Percentiles rank a stretch among this genome's conserved stretches.
Conservation (phyloP, 2,113 vertebrate genomes). For the Tinamus guttatus region DNA sequence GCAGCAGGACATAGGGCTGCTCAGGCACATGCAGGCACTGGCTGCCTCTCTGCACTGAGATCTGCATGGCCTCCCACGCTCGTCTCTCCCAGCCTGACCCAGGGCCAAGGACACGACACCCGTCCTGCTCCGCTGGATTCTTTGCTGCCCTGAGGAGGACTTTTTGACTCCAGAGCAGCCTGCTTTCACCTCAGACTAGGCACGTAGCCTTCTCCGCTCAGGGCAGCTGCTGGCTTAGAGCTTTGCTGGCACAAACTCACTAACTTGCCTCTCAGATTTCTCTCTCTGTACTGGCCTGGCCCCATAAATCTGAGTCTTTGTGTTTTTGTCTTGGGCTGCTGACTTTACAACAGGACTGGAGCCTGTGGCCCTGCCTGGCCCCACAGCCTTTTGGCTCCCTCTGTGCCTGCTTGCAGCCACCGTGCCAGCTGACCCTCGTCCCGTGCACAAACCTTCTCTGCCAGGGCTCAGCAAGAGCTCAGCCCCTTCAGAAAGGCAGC, state of each 20-base stretch:
- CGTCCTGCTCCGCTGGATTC: conserved; percentile 15
- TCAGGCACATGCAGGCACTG: rapidly evolving
- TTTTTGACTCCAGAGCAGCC: background rate
- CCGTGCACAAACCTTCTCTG: background rate
- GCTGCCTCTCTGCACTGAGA: too few species aligned
- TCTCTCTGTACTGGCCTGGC: background rate
- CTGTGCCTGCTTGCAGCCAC: background rate
- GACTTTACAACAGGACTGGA: background rate
- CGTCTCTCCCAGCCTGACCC: background rate
- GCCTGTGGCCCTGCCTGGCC: background rate
- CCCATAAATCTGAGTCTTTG: background rate
- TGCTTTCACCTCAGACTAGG: background rate
- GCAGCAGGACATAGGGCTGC: background rate
- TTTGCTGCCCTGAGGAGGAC: background rate
- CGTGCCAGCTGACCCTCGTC: background rate
- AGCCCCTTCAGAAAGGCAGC: background rate
- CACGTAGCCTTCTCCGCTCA: background rate
- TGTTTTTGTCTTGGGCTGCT: background rate
- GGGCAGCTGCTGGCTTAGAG: background rate
- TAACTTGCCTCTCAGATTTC: background rate
- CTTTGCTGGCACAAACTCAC: background rate
- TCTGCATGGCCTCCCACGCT: background rate
- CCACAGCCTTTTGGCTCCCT: background rate
- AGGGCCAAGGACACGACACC: rapidly evolving
- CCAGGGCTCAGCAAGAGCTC: background rate